Evolutionary conservation across 1,140 invertebrate species (phyloP).

Genomic region (Pomphorhynchus laevis): DNA sequence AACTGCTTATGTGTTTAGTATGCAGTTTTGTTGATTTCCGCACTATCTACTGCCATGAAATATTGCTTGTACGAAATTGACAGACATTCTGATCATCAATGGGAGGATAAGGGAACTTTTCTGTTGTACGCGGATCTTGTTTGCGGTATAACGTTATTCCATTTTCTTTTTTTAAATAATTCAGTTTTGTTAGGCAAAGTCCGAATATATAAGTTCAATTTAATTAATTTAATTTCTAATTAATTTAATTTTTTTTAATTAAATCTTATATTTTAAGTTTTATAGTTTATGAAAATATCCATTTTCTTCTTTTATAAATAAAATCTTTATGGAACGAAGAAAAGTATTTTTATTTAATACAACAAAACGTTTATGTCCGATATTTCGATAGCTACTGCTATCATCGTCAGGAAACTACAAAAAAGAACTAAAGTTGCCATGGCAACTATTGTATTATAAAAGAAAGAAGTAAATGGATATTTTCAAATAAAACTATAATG

Average conservation of each 20-base stretch:
- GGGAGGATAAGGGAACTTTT: conserved; percentile 95
- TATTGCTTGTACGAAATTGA: conserved; percentile 71
- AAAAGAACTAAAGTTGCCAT: no score
- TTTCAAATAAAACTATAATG: no score
- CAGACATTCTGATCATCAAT: conserved; percentile 64
- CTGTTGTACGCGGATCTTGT: conserved; percentile 73
- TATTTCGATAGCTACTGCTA: no score
- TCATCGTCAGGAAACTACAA: no score
- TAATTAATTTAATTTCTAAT: neutral
- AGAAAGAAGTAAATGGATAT: no score
- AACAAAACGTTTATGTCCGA: no score
- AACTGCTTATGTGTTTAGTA: conserved; percentile 26
- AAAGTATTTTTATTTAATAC: no score
- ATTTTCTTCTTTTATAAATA: no score
- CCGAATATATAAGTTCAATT: conserved; percentile 5
- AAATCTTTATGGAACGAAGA: no score
- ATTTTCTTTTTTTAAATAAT: neutral
- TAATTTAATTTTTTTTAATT: conserved; percentile 7
- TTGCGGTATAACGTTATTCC: conserved; percentile 57
- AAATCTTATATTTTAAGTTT: conserved; percentile 3
- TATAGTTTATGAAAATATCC: no score
- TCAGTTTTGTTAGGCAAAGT: neutral
- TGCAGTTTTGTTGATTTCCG: conserved; percentile 65
- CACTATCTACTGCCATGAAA: conserved; percentile 65
- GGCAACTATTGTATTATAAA: no score